Percentiles rank a stretch among this genome's conserved stretches.
These are phyloP conservation scores for Marmota monax DNA, from an alignment of 2,113 vertebrate genomes.

Conservation along the genomic window DNA sequence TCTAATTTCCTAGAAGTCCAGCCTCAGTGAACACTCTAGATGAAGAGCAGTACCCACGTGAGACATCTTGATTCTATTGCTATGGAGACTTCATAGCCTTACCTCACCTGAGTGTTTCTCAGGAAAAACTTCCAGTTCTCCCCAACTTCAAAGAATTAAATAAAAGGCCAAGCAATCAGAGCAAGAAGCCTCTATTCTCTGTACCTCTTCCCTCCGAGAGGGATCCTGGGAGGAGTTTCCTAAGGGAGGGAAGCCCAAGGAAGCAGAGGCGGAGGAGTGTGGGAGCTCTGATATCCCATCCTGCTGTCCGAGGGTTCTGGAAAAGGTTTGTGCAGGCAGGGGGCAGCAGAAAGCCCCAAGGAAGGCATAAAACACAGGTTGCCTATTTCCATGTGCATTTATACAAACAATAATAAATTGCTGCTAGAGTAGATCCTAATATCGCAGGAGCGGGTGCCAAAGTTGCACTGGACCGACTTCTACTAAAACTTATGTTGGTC, in stretches of 20 bases:
- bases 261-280: not conserved
- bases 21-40: not conserved
- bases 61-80: not conserved
- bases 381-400: not conserved
- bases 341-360: fast-evolving
- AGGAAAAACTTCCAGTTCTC: not conserved
- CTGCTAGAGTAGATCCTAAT: not conserved
- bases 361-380: not conserved
- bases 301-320: not conserved
- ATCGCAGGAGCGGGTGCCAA: no score
- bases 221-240: not conserved
- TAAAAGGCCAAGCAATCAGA: not conserved
- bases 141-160: not conserved
- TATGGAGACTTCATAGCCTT: not conserved
- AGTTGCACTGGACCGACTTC: not conserved
- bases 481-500: not conserved
- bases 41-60: not conserved
- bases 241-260: not conserved
- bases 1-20: not conserved
- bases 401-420: not conserved
- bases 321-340: no score
- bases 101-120: no score
- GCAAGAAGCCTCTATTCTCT: not conserved
- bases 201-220: not conserved
- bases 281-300: not conserved